Percentiles rank a stretch among this genome's conserved stretches.
These are phyloP conservation scores for Rhimphoctona megacephalus DNA, from an alignment of 2,888 invertebrate genomes.

Conservation along the genomic window DNA sequence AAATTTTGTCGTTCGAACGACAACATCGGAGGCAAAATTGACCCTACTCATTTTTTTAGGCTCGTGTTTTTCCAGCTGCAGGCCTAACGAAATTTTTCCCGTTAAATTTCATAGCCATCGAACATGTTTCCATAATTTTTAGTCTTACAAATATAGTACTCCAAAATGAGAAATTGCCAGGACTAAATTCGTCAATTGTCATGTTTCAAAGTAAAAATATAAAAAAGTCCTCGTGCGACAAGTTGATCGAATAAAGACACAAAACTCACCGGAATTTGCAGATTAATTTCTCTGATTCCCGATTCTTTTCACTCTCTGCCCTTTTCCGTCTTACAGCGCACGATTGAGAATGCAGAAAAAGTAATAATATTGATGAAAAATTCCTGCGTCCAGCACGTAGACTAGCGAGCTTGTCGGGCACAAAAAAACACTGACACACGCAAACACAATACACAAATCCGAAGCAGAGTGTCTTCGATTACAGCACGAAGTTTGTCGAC, in stretches of 20 bases:
- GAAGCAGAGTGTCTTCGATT: slow-evolving; percentile 20
- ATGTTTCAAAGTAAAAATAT: background rate
- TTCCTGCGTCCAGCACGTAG: slow-evolving; percentile 32
- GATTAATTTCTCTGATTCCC: slow-evolving; percentile 18
- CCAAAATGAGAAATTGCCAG: background rate
- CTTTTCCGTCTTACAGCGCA: background rate
- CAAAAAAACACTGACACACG: slow-evolving; percentile 24
- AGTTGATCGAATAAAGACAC: background rate
- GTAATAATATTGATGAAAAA: slow-evolving; percentile 6
- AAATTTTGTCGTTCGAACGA: background rate
- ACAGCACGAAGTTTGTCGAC: slow-evolving; percentile 24
- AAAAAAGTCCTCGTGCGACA: background rate
- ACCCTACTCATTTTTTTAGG: background rate
- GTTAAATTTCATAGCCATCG: background rate
- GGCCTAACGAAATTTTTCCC: background rate
- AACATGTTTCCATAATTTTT: background rate
- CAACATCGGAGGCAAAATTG: background rate
- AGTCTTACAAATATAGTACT: background rate
- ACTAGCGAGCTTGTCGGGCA: slow-evolving; percentile 8
- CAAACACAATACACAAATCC: slow-evolving; percentile 26
- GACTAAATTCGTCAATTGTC: background rate
- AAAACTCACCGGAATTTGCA: slow-evolving; percentile 51
- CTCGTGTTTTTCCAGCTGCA: background rate
- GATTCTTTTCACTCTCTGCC: slow-evolving; percentile 1
- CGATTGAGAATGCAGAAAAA: slow-evolving; percentile 8